A percentile compares a stretch with the other conserved stretches of the same genome.
phyloP scores from a whole-genome alignment of 2,113 vertebrate species.

The Odocoileus hemionus region DNA sequence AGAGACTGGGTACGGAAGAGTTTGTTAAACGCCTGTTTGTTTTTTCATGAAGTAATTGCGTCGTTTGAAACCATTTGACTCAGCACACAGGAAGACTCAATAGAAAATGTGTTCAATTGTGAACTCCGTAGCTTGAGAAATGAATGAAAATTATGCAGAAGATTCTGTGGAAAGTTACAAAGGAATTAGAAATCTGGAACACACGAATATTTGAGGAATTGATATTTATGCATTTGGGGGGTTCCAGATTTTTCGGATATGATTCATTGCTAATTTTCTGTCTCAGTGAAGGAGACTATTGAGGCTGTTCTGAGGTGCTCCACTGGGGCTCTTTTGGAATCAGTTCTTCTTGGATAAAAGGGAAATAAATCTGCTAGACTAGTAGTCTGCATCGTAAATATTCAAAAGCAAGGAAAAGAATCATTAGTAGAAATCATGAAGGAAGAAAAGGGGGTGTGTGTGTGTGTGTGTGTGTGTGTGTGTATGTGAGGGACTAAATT shows the following conservation, averaged over 20 bases:
- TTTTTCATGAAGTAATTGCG: constrained; percentile 62
- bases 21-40: constrained; percentile 36
- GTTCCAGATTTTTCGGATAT: constrained; percentile 12
- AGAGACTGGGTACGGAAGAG: background rate
- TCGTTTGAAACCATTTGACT: constrained; percentile 53
- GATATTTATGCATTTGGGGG: background rate
- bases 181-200: constrained; percentile 50
- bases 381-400: background rate
- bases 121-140: constrained; percentile 50
- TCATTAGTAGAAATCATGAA: background rate
- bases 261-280: constrained; percentile 13
- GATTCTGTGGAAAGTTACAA: constrained; percentile 51
- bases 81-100: constrained; percentile 46
- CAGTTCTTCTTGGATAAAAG: background rate
- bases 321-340: background rate
- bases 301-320: background rate
- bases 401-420: background rate
- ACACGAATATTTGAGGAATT: constrained; percentile 9
- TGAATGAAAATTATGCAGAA: constrained; percentile 62
- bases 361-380: background rate
- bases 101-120: constrained; percentile 60
- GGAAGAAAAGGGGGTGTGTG: background rate
- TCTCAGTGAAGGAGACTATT: background rate
- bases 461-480: background rate
- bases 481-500: background rate